Base-by-base conservation (phyloP, 2,888 invertebrate genomes). In the Oligia latruncula region DNA sequence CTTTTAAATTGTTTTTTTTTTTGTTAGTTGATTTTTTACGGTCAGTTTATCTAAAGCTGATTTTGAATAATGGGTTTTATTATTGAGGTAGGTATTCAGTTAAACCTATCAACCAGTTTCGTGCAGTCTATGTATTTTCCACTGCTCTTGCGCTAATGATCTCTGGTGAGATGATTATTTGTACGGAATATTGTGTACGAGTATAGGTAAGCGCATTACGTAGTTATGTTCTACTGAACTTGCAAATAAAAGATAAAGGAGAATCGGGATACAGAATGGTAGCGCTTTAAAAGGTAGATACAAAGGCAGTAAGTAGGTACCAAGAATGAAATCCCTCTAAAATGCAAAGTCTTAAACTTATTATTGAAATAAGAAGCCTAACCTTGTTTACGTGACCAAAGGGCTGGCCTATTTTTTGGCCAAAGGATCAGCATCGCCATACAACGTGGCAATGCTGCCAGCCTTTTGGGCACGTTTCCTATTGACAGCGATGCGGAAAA, bases 1-100 rank as follows among this genome's bases (percentile, higher is more conserved):
- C 35, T 55, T 72, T 74, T 80, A 77, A 85, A 80, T 80, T 72
- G 74, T 80, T 72, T 58, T 71, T 73, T 73, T 62, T 66, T 73
- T 46, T 35, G 35, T 35, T 60, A 62, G 40, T 68, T 78, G 65
- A 66, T 64, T 73, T 73, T n/a, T 78, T 84, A 43, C 68, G 20
- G 17, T 20, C 13, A 35, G 8, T 80, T 35, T 66, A 60, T 77
- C 17, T 67, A 6, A 23, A 20, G 49, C 15, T 35, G 43, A 68
- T 86, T 71, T 82, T 58, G 46, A 68, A 13, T 86, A n/a, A 81
- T 68, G 23, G n/a, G 8, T 58, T 46, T 0, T 71, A 23, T 49
- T 65, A 84, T 8, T 17, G 9, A 49, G n/a, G 40, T 20, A 76
- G 43, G 4, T 71, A 20, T 35, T 29, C 40, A 71, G 49, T 46